phyloP scores from a whole-genome alignment of 1,140 invertebrate species.

The Lasioglossum albipes region DNA sequence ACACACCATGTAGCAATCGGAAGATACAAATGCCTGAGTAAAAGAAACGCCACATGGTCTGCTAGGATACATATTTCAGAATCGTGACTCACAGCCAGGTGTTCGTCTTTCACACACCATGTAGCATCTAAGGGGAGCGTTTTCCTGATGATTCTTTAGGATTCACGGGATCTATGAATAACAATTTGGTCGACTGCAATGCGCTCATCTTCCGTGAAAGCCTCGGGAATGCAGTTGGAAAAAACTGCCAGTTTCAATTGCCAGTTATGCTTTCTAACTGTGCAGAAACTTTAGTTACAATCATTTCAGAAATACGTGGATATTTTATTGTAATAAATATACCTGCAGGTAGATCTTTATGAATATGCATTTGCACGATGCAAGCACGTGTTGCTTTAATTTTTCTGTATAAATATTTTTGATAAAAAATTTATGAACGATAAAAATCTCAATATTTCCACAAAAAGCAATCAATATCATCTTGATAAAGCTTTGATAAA shows the following conservation, averaged over 20 bases:
- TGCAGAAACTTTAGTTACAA: not conserved
- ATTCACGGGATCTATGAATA: not conserved
- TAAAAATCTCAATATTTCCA: no score
- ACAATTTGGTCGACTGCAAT: no score
- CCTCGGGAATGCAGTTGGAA: not conserved
- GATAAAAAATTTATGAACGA: no score
- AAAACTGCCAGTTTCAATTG: not conserved
- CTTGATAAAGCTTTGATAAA: no score
- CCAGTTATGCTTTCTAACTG: not conserved
- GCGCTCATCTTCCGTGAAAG: not conserved
- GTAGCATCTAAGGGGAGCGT: slow-evolving; percentile 34
- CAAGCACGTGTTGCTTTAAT: not conserved
- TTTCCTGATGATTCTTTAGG: slow-evolving; percentile 9
- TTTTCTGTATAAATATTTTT: no score
- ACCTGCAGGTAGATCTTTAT: no score
- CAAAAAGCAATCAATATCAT: no score
- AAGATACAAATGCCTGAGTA: not conserved
- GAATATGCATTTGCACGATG: not conserved
- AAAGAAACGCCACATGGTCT: slow-evolving; percentile 26
- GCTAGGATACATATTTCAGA: slow-evolving; percentile 33
- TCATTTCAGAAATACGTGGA: no score
- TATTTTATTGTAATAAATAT: no score
- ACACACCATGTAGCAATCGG: slow-evolving; percentile 22
- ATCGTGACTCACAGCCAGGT: slow-evolving; percentile 57
- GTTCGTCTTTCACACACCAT: slow-evolving; percentile 24